Evolutionary conservation across 1,140 invertebrate genomes (phyloP), one percentile per base, ranked within the genome.

Genomic region (Caenorhabditis inopinata): DNA sequence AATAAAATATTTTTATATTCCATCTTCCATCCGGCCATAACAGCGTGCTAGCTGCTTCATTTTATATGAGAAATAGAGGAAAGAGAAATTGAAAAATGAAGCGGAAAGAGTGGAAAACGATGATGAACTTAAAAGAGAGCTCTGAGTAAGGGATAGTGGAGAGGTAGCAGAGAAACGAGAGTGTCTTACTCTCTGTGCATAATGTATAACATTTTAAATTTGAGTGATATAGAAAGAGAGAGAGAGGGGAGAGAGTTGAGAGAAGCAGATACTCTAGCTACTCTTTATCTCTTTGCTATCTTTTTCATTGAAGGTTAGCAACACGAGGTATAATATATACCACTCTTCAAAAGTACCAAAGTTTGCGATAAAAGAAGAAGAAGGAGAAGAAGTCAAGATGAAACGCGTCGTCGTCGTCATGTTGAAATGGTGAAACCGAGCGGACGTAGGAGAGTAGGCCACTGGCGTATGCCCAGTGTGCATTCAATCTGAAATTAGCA

Each of bases 401-500:
- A n/a, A n/a, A n/a, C n/a, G n/a, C n/a, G n/a, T n/a, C n/a, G n/a
- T n/a, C n/a, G n/a, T n/a, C n/a, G n/a, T n/a, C n/a, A n/a, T n/a
- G n/a, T n/a, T n/a, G n/a, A n/a, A n/a, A n/a, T n/a, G n/a, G n/a
- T n/a, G n/a, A n/a, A n/a, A n/a, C n/a, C n/a, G n/a, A n/a, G n/a
- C n/a, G n/a, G n/a, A n/a, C n/a, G n/a, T n/a, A n/a, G n/a, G n/a
- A n/a, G 38, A 42, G 14, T 42, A 42, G 38, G 5, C 14, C 14
- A 42, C 38, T 42, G 14, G 14, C 6, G 38, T 23, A 14, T 25
- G 7, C n/a, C 21, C 27, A 51, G 18, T 51, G 49, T 25, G 23
- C 18, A 62, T 32, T 53, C 49, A 53, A 53, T 62, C 53, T 62
- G 53, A 62, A 62, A 62, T 62, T 62, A 62, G 53, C 53, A 62